Conservation (phyloP, 2,113 vertebrate genomes). For the Tyrannus savana region DNA sequence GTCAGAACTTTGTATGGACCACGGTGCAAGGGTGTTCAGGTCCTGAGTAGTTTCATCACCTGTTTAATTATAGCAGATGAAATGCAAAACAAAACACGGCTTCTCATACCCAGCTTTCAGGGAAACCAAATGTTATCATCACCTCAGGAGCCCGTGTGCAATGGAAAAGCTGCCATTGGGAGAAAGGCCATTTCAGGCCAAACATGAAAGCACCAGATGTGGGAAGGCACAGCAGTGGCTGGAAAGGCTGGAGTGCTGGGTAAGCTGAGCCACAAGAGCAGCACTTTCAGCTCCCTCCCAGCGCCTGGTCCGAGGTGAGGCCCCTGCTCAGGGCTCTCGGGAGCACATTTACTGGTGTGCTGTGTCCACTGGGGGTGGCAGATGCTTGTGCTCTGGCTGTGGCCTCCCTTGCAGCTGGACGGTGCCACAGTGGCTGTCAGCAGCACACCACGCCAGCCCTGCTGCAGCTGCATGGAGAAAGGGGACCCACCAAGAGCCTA, state of each 20-base stretch:
- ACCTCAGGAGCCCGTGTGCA: background rate
- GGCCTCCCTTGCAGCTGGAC: background rate
- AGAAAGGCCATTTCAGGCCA: slow-evolving; percentile 34
- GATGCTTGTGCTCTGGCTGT: background rate
- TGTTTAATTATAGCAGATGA: background rate
- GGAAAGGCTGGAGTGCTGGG: background rate
- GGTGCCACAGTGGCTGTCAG: fast-evolving
- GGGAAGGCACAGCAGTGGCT: background rate
- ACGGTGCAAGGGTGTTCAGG: background rate
- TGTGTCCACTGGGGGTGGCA: background rate
- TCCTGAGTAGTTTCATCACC: background rate
- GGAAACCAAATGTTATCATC: background rate
- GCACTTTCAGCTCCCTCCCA: background rate
- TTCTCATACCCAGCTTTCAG: background rate
- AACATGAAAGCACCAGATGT: slow-evolving; percentile 19
- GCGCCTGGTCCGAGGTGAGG: fast-evolving
- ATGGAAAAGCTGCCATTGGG: background rate
- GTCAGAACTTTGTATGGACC: background rate
- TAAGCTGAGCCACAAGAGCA: background rate
- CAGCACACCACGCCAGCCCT: background rate
- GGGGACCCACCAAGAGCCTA: background rate
- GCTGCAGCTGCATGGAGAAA: background rate
- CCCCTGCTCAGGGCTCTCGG: background rate
- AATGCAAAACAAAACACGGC: background rate
- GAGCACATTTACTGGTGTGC: background rate